A percentile compares a stretch with the other conserved stretches of the same genome.
phyloP scores from a whole-genome alignment of 2,113 vertebrate species.

The Podarcis cretensis region DNA sequence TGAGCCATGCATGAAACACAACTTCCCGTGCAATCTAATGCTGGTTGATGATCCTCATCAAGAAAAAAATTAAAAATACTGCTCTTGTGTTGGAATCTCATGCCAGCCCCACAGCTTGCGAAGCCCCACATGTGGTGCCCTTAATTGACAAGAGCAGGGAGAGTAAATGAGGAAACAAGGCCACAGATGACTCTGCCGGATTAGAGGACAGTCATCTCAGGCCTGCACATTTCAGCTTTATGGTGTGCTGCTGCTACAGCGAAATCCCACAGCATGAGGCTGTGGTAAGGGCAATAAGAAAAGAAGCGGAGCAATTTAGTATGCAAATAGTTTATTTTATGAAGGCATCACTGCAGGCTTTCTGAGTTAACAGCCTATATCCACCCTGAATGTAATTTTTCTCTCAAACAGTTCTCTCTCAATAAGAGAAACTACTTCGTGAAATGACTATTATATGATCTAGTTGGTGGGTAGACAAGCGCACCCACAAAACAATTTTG shows the following conservation, averaged over 20 bases:
- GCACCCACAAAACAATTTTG: conserved; percentile 25
- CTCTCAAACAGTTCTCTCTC: not conserved
- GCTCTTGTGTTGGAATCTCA: not conserved
- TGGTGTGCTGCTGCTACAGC: not conserved
- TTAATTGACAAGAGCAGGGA: not conserved
- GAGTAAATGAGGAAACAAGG: not conserved
- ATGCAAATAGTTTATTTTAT: not conserved
- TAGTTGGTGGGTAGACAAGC: not conserved
- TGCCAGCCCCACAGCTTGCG: not conserved
- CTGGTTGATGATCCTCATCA: not conserved
- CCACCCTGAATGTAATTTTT: not conserved
- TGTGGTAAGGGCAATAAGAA: not conserved
- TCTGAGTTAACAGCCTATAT: not conserved
- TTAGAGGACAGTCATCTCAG: not conserved
- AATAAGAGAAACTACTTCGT: not conserved
- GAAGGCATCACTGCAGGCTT: not conserved
- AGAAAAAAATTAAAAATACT: not conserved
- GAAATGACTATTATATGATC: not conserved
- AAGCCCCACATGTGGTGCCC: not conserved
- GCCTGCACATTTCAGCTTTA: conserved; percentile 1
- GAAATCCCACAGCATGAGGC: not conserved
- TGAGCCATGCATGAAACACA: not conserved
- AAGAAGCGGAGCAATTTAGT: conserved; percentile 18
- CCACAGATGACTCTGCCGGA: not conserved
- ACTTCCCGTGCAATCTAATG: not conserved